Evolutionary conservation across 2,113 vertebrate genomes (phyloP).

Genomic region (Corythornis madagascariensis): DNA sequence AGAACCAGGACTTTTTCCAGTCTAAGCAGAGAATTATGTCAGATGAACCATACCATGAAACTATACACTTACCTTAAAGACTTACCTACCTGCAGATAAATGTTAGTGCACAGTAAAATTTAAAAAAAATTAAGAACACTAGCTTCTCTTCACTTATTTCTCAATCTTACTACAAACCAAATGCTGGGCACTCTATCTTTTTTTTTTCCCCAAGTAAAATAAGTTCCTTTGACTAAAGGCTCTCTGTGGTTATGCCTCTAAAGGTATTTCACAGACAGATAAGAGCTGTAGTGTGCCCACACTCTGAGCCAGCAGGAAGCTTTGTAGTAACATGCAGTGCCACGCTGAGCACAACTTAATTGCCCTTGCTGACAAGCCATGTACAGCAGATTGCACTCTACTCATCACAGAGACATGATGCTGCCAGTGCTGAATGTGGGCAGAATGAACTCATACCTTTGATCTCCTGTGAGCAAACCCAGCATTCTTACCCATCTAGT

Average conservation of each 20-base stretch:
- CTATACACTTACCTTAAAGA: neutral
- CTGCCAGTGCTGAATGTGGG: neutral
- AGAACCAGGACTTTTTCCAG: neutral
- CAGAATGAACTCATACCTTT: neutral
- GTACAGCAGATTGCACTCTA: neutral
- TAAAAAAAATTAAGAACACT: neutral
- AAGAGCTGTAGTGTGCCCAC: neutral
- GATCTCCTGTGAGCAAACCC: neutral
- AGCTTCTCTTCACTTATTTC: neutral
- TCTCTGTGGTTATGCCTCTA: neutral
- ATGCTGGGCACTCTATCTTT: neutral
- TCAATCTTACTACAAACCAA: neutral
- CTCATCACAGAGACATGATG: neutral
- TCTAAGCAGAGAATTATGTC: neutral
- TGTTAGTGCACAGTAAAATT: neutral
- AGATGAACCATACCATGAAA: neutral
- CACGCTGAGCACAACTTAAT: neutral
- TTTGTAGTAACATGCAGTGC: neutral
- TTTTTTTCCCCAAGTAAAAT: neutral
- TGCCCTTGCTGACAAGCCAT: neutral
- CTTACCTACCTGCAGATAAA: neutral
- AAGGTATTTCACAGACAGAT: neutral
- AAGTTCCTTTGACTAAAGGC: neutral
- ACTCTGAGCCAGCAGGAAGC: neutral
- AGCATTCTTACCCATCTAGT: neutral